Base-by-base conservation (phyloP, 2,888 invertebrate species). In the Oscheius sp. region DNA sequence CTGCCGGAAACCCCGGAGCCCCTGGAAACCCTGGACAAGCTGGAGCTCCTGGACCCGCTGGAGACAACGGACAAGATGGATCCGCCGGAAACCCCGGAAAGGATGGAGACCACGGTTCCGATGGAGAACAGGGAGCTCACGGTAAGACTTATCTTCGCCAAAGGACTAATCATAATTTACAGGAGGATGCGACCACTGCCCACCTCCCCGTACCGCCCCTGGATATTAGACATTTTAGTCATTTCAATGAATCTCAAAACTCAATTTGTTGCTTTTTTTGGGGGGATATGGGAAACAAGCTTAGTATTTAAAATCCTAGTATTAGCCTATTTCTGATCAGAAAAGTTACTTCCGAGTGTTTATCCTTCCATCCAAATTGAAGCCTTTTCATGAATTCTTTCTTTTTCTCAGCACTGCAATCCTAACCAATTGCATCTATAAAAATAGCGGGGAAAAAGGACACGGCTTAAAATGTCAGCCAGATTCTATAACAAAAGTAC, bases 21-120 rank as follows among this genome's bases (percentile, higher is more conserved):
- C 72, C 76, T 50, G 78, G 78, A 65, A 70, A 71, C 63, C 73
- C 73, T 42, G 79, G 79, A 74, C 23, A 65, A 34, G 67, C 74
- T 69, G 79, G 79, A 72, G 27, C 57, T 37, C 76, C 73, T 64
- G 80, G 80, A 65, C 50, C 42, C 29, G 70, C 71, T 27, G 79
- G 73, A 58, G 48, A 61, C 31, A 73, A 76, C 52, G 77, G 76
- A 65, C 71, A 64, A 42, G 72, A 69, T 61, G 74, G 72, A 71
- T 69, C 66, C 15, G 74, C 75, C 53, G 80, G 80, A 65, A 75
- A 75, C 58, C 73, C 76, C 29, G 80, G 80, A 76, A 68, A 69
- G 64, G 73, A 75, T 64, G 80, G 80, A 72, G 64, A 69, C 25
- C 65, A 67, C 39, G 80, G 80, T 73, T 63, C 42, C 33, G 66